phyloP scores from a whole-genome alignment of 1,140 invertebrate species.

The Papilio aristodemus region DNA sequence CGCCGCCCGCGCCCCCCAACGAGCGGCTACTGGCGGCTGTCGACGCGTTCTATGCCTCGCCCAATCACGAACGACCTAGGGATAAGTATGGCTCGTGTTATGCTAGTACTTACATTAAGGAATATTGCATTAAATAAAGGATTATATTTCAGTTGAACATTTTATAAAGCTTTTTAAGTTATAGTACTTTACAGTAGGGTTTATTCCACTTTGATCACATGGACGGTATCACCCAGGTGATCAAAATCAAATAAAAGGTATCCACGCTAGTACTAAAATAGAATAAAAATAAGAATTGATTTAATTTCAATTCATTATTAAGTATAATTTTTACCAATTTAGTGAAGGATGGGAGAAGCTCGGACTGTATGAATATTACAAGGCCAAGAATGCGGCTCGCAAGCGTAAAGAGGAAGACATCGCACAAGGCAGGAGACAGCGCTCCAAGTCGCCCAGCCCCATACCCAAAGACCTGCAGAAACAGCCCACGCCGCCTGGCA shows the following conservation, averaged over 20 bases:
- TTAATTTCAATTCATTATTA: conserved; percentile 21
- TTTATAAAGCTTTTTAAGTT: too few species aligned
- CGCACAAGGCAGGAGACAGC: conserved; percentile 84
- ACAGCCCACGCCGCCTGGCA: conserved; percentile 86
- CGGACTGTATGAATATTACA: conserved; percentile 98
- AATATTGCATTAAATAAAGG: too few species aligned
- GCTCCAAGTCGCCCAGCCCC: conserved; percentile 88
- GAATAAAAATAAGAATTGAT: too few species aligned
- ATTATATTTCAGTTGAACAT: too few species aligned
- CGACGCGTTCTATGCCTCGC: conserved; percentile 96
- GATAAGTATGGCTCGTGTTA: conserved; percentile 90
- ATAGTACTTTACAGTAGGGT: too few species aligned
- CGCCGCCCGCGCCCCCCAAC: conserved; percentile 95
- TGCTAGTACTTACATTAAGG: too few species aligned
- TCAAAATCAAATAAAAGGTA: too few species aligned
- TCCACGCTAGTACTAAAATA: too few species aligned
- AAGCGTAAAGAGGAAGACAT: conserved; percentile 95
- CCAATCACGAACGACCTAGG: conserved; percentile 95
- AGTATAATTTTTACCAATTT: conserved; percentile 53
- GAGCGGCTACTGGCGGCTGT: conserved; percentile 95
- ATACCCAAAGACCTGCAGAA: conserved; percentile 87
- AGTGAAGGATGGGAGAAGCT: conserved; percentile 99
- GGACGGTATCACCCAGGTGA: too few species aligned
- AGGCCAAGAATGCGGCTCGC: conserved; percentile 94
- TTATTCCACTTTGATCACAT: too few species aligned